Percentiles rank a stretch among this genome's conserved stretches.
Conservation (phyloP, 2,113 vertebrate species). For the Hippocampus mohnikei region DNA sequence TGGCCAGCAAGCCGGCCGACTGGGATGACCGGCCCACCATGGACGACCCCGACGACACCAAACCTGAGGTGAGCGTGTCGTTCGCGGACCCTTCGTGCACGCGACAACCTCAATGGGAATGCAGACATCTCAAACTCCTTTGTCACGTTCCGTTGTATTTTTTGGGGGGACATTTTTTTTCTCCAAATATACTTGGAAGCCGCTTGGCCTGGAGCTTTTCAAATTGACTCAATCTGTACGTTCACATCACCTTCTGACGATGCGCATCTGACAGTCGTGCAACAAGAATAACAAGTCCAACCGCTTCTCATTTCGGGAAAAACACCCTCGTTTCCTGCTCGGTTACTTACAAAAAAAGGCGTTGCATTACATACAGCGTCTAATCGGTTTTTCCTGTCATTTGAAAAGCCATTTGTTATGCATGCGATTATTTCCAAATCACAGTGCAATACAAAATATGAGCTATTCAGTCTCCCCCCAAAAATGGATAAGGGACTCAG, state of each 20-base stretch:
- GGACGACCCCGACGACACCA: constrained; percentile 59
- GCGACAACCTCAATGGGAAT: too few species aligned
- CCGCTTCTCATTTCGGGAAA: not conserved
- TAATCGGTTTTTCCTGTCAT: not conserved
- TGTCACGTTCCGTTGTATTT: not conserved
- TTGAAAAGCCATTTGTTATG: not conserved
- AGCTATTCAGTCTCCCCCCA: too few species aligned
- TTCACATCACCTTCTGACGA: too few species aligned
- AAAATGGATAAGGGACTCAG: too few species aligned
- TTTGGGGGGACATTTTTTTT: not conserved
- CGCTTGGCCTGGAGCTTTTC: not conserved
- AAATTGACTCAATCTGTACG: not conserved
- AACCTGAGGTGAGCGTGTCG: constrained; percentile 61
- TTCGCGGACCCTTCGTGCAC: not conserved
- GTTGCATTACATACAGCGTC: too few species aligned
- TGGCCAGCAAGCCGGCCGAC: constrained; percentile 63
- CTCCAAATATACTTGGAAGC: not conserved
- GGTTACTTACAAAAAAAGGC: not conserved
- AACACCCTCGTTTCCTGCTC: not conserved
- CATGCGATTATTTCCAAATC: too few species aligned
- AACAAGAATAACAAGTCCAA: not conserved
- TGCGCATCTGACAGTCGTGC: not conserved
- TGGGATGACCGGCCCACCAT: constrained; percentile 67
- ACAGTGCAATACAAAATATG: too few species aligned
- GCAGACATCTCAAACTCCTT: not conserved